Evolutionary conservation across 30 jellyfish, hydroid and myxozoan genomes (phyloP), one percentile per base, ranked within the genome.

Genomic region (Turritopsis dohrnii): DNA sequence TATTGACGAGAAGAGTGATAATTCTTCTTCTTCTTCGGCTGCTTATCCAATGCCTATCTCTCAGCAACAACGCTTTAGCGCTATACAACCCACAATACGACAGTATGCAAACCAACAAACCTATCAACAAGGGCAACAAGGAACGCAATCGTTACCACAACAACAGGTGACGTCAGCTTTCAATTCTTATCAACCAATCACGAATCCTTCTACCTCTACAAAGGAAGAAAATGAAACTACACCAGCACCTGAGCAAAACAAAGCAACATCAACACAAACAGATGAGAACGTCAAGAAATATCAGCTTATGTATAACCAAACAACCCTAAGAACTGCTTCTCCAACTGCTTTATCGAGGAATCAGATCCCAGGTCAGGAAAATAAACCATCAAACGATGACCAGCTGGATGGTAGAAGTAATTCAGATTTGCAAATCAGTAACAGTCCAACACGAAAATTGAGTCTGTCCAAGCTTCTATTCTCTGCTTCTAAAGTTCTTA

Each of bases 261-360:
- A 13, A 41, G 13, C 13, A 41, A 41, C 60, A 13, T 41, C 60
- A 41, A 41, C 60, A 41, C 60, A 5, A 3, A 5, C 5, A 13
- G 9, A 41, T 5, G 60, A 41, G 13, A 41, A 13, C 60, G 60
- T 3, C n/a, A n/a, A n/a, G n/a, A n/a, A n/a, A n/a, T n/a, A n/a
- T n/a, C n/a, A n/a, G n/a, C n/a, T n/a, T n/a, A n/a, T n/a, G 60
- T 3, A 41, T 41, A 41, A 41, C 13, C 60, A 41, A 41, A 3
- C 60, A 3, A 41, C 13, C 60, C 60, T 41, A 13, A 5, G 60
- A 41, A 41, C 60, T 3, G 60, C 5, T 8, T 23, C 77, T 8
- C 77, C 77, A 16, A n/a, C 77, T 27, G 77, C 31, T 69, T 69
- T 69, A 21, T 69, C 77, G 30, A 69, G 77, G 19, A 69, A 69